Evolutionary conservation across 2,888 invertebrate genomes (phyloP).

Genomic region (Callinectes sapidus): DNA sequence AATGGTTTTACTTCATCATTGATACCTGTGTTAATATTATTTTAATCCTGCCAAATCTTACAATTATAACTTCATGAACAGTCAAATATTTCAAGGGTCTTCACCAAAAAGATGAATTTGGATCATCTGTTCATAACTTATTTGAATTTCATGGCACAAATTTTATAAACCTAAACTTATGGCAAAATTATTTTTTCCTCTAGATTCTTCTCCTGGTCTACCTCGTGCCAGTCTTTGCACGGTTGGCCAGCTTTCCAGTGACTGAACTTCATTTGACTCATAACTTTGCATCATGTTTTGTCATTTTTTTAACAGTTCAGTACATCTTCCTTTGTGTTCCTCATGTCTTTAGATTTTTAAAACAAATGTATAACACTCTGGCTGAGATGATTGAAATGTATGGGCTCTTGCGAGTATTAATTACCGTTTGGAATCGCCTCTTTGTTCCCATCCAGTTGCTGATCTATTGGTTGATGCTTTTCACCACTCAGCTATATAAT

Average conservation of each 20-base stretch:
- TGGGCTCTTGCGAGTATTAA: conserved; percentile 74
- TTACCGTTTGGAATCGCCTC: conserved; percentile 77
- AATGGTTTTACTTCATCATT: background rate
- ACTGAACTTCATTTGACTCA: conserved; percentile 76
- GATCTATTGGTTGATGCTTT: conserved; percentile 78
- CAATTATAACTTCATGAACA: background rate
- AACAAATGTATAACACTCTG: conserved; percentile 60
- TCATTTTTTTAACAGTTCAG: conserved; percentile 74
- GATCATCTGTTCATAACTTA: background rate
- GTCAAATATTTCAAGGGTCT: background rate
- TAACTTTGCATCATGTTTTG: conserved; percentile 77
- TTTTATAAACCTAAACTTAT: background rate
- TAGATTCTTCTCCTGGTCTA: conserved; percentile 76
- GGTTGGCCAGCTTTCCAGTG: conserved; percentile 76
- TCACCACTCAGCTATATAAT: conserved; percentile 76
- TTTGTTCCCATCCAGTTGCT: conserved; percentile 78
- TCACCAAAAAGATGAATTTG: background rate
- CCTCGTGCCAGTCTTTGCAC: conserved; percentile 77
- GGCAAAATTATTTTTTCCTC: background rate
- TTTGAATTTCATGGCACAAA: background rate
- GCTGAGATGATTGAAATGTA: conserved; percentile 66
- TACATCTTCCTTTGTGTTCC: conserved; percentile 72
- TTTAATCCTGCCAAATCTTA: background rate
- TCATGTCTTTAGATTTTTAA: conserved; percentile 71
- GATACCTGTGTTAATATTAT: background rate